Conservation (phyloP, 2,113 vertebrate species). For the Synodontis membranacea region DNA sequence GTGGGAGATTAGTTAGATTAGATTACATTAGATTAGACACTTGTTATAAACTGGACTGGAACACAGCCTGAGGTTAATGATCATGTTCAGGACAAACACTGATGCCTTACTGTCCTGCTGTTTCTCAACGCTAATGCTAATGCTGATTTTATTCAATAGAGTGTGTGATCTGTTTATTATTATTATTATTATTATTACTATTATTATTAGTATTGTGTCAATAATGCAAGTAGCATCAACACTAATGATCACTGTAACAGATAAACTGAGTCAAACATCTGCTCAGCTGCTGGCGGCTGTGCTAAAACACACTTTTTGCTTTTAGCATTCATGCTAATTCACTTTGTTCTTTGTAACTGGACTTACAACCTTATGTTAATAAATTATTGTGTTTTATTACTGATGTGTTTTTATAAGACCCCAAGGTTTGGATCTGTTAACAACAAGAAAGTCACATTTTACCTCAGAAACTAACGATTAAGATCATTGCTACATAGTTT, state of each 20-base stretch:
- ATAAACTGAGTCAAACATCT: background rate
- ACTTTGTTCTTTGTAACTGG: slow-evolving; percentile 37
- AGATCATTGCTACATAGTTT: background rate
- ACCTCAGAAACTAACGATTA: background rate
- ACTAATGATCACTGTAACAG: background rate
- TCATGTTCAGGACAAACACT: background rate
- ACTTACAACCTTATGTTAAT: background rate
- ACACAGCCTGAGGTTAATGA: background rate
- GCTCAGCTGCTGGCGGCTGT: slow-evolving; percentile 19
- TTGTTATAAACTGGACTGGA: background rate
- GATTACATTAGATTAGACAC: background rate
- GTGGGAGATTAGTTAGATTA: background rate
- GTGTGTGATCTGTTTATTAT: slow-evolving; percentile 2
- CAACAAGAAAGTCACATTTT: background rate
- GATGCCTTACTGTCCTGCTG: slow-evolving; percentile 14
- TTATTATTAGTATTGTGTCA: background rate
- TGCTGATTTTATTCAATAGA: background rate
- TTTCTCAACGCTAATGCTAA: background rate
- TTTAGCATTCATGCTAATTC: slow-evolving; percentile 20
- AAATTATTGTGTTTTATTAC: slow-evolving; percentile 16
- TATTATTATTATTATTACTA: background rate
- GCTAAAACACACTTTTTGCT: background rate
- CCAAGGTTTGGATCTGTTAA: background rate
- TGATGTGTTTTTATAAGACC: background rate
- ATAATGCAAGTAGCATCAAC: background rate